These are phyloP conservation scores for Priocnemis perturbator DNA, from an alignment of 2,888 invertebrate species.

Conservation along the genomic window DNA sequence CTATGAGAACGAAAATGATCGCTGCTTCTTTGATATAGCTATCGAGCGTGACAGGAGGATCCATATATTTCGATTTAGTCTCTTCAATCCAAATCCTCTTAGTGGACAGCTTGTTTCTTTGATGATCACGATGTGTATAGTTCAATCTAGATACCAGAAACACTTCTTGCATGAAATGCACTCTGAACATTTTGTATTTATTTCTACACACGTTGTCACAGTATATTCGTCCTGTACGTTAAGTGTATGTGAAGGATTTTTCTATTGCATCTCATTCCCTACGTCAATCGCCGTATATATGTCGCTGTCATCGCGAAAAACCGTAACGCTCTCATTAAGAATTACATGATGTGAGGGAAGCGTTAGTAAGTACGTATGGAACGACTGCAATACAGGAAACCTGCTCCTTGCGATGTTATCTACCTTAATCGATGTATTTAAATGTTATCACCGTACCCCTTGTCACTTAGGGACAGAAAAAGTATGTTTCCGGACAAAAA, in stretches of 20 bases:
- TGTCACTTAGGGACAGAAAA: background rate
- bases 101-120: slow-evolving; percentile 27
- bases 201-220: slow-evolving; percentile 31
- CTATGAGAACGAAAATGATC: too few species aligned
- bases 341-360: background rate
- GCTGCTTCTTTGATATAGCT: background rate
- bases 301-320: slow-evolving; percentile 3
- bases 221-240: slow-evolving; percentile 27
- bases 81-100: slow-evolving; percentile 1
- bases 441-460: slow-evolving; percentile 8
- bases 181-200: slow-evolving; percentile 53
- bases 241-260: slow-evolving; percentile 40
- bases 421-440: slow-evolving; percentile 19
- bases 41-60: slow-evolving; percentile 29
- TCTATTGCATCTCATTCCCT: slow-evolving; percentile 38
- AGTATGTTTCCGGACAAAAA: too few species aligned
- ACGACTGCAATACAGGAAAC: slow-evolving; percentile 29
- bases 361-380: slow-evolving; percentile 14
- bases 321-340: background rate
- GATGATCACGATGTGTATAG: slow-evolving; percentile 21
- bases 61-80: background rate
- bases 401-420: slow-evolving; percentile 24
- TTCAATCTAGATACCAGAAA: slow-evolving; percentile 30
- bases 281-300: slow-evolving; percentile 7
- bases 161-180: slow-evolving; percentile 47